These are phyloP conservation scores for Coregonus sp. DNA, from an alignment of 2,797 vertebrate genomes.

Conservation along the genomic window DNA sequence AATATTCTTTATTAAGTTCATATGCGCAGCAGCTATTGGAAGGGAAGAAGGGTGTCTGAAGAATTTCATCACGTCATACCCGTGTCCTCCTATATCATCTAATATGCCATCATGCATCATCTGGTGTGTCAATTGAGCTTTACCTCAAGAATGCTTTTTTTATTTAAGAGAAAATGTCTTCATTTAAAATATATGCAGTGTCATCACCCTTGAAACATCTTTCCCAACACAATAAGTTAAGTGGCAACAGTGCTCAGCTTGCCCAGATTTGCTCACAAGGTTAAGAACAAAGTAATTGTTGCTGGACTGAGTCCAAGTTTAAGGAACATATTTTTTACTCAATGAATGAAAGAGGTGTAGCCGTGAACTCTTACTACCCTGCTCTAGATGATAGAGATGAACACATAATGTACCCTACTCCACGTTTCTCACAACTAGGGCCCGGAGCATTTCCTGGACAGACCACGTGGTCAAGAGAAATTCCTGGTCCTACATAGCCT, in stretches of 20 bases:
- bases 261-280: constrained; percentile 54
- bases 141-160: neutral
- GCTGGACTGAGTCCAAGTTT: constrained; percentile 36
- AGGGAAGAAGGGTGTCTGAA: neutral
- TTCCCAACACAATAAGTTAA: constrained; percentile 64
- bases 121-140: neutral
- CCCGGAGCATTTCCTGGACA: too few species aligned
- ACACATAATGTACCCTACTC: too few species aligned
- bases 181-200: constrained; percentile 38
- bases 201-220: constrained; percentile 58
- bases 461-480: too few species aligned
- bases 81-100: neutral
- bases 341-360: constrained; percentile 15
- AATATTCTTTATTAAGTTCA: neutral
- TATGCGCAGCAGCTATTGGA: neutral
- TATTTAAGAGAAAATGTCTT: neutral
- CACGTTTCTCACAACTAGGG: too few species aligned
- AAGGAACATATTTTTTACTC: neutral
- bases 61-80: neutral
- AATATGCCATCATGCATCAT: neutral
- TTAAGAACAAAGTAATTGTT: constrained; percentile 49
- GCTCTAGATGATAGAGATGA: neutral
- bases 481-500: neutral
- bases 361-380: neutral
- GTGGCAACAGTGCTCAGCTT: constrained; percentile 53